These are phyloP conservation scores for Arvicanthis niloticus DNA, from an alignment of 2,113 vertebrate genomes.

Conservation along the genomic window DNA sequence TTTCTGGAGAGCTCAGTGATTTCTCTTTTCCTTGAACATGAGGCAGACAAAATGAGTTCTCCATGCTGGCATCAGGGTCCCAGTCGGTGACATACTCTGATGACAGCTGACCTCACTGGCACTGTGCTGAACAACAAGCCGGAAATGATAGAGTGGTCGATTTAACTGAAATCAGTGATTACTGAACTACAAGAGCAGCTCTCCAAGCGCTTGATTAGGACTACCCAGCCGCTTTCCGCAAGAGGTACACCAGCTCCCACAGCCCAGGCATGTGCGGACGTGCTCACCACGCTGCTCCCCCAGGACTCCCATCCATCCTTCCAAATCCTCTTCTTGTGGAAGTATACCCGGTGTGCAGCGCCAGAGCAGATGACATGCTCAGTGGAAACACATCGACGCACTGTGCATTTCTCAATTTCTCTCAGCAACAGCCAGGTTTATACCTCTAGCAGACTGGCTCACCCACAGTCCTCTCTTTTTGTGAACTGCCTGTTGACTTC, in stretches of 20 bases:
- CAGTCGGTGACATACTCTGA: not conserved
- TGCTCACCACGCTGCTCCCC: not conserved
- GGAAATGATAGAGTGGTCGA: not conserved
- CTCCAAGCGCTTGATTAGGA: not conserved
- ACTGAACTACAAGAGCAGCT: not conserved
- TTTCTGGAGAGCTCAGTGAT: not conserved
- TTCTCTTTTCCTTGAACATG: not conserved
- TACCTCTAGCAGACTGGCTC: not conserved
- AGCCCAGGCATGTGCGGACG: not conserved
- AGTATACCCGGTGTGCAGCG: not conserved
- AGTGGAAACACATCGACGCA: not conserved
- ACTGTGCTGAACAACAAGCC: not conserved
- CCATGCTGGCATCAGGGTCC: not conserved
- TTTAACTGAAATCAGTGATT: not conserved
- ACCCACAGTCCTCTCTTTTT: not conserved
- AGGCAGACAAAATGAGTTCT: not conserved
- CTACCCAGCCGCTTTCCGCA: not conserved
- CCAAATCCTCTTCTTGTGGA: constrained; percentile 4
- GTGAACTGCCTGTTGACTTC: not conserved
- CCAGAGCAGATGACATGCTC: not conserved
- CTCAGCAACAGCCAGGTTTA: not conserved
- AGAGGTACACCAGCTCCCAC: not conserved
- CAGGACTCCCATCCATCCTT: not conserved
- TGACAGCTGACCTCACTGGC: not conserved
- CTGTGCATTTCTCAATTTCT: not conserved